Conservation (phyloP, 2,797 vertebrate species). For the Jordanella pulchra region DNA sequence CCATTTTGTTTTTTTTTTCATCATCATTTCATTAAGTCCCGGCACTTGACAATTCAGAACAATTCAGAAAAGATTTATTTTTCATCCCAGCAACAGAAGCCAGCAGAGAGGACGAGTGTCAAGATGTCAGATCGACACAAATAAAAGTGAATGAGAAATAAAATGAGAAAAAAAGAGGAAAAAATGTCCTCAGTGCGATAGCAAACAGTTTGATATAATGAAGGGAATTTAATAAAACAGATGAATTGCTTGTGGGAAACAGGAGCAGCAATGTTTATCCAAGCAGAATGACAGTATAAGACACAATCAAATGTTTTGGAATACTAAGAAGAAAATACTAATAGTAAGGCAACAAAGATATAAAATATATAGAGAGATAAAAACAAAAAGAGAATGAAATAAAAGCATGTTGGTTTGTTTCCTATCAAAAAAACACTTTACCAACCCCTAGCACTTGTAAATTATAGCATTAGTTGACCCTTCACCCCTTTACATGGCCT, state of each 20-base stretch:
- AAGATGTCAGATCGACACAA: conserved; percentile 19
- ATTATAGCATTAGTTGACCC: not conserved
- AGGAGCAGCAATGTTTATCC: not conserved
- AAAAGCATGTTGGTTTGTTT: not conserved
- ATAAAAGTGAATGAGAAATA: not conserved
- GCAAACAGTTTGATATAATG: not conserved
- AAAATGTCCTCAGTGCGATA: not conserved
- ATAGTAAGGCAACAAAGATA: not conserved
- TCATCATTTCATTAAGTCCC: conserved; percentile 48
- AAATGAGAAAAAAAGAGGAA: conserved; percentile 1
- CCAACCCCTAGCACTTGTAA: not conserved
- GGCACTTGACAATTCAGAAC: conserved; percentile 46
- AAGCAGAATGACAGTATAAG: not conserved
- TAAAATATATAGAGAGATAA: not conserved
- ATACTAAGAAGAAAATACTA: not conserved
- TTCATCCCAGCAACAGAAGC: conserved; percentile 6
- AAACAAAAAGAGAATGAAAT: not conserved
- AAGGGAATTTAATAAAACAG: not conserved
- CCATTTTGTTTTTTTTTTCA: conserved; percentile 41
- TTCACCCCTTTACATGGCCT: not conserved
- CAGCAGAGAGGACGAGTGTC: not conserved
- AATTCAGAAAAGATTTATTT: conserved; percentile 32
- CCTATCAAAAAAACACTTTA: not conserved
- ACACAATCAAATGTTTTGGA: not conserved
- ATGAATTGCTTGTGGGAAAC: not conserved